Base-by-base conservation (phyloP, 2,888 invertebrate genomes). In the Zhuqinia jingwanae region DNA sequence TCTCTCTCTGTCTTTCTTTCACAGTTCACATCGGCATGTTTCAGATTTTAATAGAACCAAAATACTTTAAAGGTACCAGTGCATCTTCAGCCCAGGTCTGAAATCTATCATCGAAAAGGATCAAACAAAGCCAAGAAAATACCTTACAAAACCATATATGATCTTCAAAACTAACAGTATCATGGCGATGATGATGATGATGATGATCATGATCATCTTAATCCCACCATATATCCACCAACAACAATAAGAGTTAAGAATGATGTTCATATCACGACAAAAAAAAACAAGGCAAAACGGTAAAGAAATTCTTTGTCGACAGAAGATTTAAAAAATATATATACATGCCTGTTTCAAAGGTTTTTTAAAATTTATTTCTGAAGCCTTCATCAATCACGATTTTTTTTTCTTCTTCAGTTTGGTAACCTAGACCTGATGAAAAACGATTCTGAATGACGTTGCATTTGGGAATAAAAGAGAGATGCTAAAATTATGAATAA, bases 311-410 rank as follows among this genome's bases (percentile, higher is more conserved):
- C 36, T 76, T 58, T 5, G 36, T 58, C 27, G 73, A 73, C 73
- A 50, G 3, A 36, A 8, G 36, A 36, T n/a, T n/a, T n/a, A 36
- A 65, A 73, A 58, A 20, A 22, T 2, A n/a, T n/a, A n/a, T n/a
- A n/a, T 8, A 20, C 20, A 58, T 58, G 22, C 10, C 3, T 20
- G 3, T 25, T 22, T 58, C 20, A 58, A 58, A 17, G 20, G 58
- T 22, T 50, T 73, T 17, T n/a, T n/a, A n/a, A n/a, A n/a, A n/a
- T n/a, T n/a, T 73, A 11, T 17, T 75, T 76, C 22, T 27, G 27
- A 78, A 47, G 25, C 25, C 77, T 45, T 76, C 83, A 84, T 84
- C 84, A 84, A 84, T 84, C 84, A 77, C 68, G 84, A 58, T 70
- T 58, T 68, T 68, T 60, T 25, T 6, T 70, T 47, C 70, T 36